Evolutionary conservation across 2,113 vertebrate genomes (phyloP).

Genomic region (Rana temporaria): DNA sequence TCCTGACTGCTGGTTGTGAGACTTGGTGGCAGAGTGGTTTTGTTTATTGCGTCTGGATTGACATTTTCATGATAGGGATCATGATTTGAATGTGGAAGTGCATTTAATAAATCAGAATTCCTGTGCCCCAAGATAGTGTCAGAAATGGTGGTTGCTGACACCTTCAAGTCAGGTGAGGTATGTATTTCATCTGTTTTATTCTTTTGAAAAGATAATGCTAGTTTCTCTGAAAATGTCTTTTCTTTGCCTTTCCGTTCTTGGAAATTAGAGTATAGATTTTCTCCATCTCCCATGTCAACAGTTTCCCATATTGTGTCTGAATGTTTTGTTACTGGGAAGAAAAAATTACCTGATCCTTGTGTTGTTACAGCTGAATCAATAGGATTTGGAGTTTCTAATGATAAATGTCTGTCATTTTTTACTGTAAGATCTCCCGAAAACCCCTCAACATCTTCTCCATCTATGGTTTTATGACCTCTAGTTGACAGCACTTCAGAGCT

Average conservation of each 20-base stretch:
- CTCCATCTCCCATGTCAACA: background rate
- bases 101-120: background rate
- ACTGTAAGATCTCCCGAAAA: conserved; percentile 29
- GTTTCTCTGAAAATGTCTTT: conserved; percentile 32
- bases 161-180: background rate
- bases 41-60: conserved; percentile 1
- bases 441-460: conserved; percentile 21
- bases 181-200: background rate
- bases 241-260: conserved; percentile 53
- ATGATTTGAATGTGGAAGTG: background rate
- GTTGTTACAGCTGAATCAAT: background rate
- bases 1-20: conserved; percentile 1
- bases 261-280: conserved; percentile 20
- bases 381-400: background rate
- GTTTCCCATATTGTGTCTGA: background rate
- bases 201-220: conserved; percentile 27
- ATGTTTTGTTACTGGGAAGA: conserved; percentile 35
- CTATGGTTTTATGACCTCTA: background rate
- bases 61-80: background rate
- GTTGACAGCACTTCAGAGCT: background rate
- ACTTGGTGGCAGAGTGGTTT: background rate
- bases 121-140: conserved; percentile 7
- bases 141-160: conserved; percentile 10
- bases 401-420: background rate
- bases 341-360: conserved; percentile 37